Evolutionary conservation across 2,888 invertebrate species (phyloP), one percentile per base, ranked within the genome.

Genomic region (Ashinkailepas kermadecensis): DNA sequence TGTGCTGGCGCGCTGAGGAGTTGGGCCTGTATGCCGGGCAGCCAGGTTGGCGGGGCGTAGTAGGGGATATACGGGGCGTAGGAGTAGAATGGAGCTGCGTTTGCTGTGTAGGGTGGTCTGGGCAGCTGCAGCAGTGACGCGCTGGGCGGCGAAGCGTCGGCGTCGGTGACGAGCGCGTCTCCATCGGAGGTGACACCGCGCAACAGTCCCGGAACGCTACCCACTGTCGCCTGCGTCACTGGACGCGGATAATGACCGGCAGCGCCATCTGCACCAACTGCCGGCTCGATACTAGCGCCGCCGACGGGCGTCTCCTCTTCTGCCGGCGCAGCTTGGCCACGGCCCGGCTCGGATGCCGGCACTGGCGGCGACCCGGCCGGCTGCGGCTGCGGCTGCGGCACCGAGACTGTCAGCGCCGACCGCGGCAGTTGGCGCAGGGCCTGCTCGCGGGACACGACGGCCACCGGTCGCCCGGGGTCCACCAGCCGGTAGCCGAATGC

Each of bases 401-500:
- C 65, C 10, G 23, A n/a, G n/a, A 10, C 65, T 7, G 65, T 7
- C 23, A 10, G 9, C n/a, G 23, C 65, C 74, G 10, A 18, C 74
- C n/a, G 21, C 10, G 74, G 21, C 54, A 74, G 56, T 56, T 74
- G 18, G 18, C 18, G 18, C 21, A 74, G 54, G 3, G 79, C 79
- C 58, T 13, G 23, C 8, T 58, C 58, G 12, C 79, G n/a, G 12
- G 58, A 23, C 12, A 79, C 58, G 15, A 79, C 79, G 23, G 58
- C n/a, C 79, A 79, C 79, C 7, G 79, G 58, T 0, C 18, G 13
- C 13, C 23, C 23, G n/a, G 79, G 58, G 25, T 79, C 79, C 23
- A 79, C 79, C 58, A 23, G 13, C 7, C 79, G 57, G 58, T 58
- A 58, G 9, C 79, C 79, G 79, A 79, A 79, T 10, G 79, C 58